Percentiles rank a stretch among this genome's conserved stretches.
Conservation (phyloP, 2,113 vertebrate species). For the Corythoichthys intestinalis region DNA sequence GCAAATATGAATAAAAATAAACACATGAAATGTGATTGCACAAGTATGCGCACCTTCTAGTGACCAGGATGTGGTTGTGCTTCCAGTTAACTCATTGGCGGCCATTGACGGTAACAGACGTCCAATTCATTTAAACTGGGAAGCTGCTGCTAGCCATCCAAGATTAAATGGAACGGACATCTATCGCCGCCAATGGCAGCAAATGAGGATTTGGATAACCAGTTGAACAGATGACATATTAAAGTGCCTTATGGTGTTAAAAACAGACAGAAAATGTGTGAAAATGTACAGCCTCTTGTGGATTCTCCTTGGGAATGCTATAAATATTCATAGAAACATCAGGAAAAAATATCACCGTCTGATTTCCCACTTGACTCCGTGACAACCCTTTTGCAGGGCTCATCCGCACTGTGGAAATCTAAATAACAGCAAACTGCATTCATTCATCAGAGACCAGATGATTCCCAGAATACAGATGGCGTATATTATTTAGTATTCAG, state of each 20-base stretch:
- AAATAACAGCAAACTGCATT: neutral
- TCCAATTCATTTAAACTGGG: too few species aligned
- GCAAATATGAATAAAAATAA: too few species aligned
- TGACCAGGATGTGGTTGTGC: too few species aligned
- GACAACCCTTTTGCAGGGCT: neutral
- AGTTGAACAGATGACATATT: neutral
- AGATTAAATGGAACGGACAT: too few species aligned
- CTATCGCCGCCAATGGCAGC: too few species aligned
- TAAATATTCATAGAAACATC: slow-evolving; percentile 29
- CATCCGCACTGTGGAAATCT: neutral
- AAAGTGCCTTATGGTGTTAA: neutral
- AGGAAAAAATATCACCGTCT: slow-evolving; percentile 9
- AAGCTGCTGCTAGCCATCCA: too few species aligned
- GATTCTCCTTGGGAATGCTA: neutral
- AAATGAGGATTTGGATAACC: neutral
- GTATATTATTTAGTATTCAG: neutral
- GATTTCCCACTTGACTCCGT: slow-evolving; percentile 28
- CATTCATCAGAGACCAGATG: neutral
- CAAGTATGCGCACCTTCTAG: too few species aligned
- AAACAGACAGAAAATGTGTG: neutral
- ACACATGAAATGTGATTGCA: too few species aligned
- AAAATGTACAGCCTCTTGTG: too few species aligned
- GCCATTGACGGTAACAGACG: too few species aligned
- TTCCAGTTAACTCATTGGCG: too few species aligned
- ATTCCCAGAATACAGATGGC: neutral